phyloP scores from a whole-genome alignment of 1,140 invertebrate species.

The Ips nitidus region DNA sequence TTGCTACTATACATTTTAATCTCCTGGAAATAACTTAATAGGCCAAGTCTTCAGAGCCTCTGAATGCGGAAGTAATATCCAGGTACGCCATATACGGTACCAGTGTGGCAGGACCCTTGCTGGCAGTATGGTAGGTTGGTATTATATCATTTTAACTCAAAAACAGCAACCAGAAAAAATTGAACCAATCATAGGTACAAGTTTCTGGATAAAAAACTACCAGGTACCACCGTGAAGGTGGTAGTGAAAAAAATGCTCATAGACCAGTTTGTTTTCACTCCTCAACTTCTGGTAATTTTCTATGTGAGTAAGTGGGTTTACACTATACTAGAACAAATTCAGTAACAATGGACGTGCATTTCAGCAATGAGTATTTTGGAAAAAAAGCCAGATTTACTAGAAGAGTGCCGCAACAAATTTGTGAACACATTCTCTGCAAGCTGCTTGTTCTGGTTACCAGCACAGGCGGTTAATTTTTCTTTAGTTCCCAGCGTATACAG shows the following conservation, averaged over 20 bases:
- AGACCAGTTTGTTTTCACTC: slow-evolving; percentile 80
- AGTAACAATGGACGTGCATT: slow-evolving; percentile 37
- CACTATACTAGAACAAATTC: background rate
- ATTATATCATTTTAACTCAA: background rate
- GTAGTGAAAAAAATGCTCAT: slow-evolving; percentile 70
- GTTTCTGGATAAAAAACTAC: slow-evolving; percentile 70
- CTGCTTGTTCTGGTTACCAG: slow-evolving; percentile 78
- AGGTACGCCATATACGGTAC: slow-evolving; percentile 65
- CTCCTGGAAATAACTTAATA: background rate
- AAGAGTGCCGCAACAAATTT: slow-evolving; percentile 73
- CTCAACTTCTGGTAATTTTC: slow-evolving; percentile 68
- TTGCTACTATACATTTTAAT: background rate
- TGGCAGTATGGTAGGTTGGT: slow-evolving; percentile 60
- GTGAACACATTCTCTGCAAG: slow-evolving; percentile 70
- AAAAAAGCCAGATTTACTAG: slow-evolving; percentile 63
- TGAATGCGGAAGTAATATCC: slow-evolving; percentile 57
- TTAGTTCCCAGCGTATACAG: slow-evolving; percentile 48
- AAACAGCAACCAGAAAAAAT: background rate
- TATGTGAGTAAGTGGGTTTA: slow-evolving; percentile 63
- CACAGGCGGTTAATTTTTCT: slow-evolving; percentile 73
- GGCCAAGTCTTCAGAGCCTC: slow-evolving; percentile 47
- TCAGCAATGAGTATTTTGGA: slow-evolving; percentile 75
- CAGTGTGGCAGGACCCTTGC: slow-evolving; percentile 60
- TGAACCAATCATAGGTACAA: slow-evolving; percentile 65
- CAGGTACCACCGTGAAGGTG: slow-evolving; percentile 63